Evolutionary conservation across 1,140 invertebrate genomes (phyloP), one percentile per base, ranked within the genome.

Genomic region (Gonioctena quinquepunctata): DNA sequence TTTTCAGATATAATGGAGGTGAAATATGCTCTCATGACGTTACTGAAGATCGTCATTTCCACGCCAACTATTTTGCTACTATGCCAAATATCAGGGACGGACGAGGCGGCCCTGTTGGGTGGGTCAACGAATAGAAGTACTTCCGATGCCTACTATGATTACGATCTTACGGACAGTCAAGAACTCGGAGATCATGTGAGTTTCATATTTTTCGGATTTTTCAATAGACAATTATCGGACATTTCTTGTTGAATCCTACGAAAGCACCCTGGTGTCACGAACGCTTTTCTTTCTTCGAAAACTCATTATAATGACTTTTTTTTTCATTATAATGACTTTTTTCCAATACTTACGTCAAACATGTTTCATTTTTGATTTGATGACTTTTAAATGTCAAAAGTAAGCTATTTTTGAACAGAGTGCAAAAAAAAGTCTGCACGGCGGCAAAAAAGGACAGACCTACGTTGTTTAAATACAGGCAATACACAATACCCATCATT

Each of bases 21-120:
- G n/a, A 75, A 76, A 63, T 76, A 78, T 26, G 76, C 80, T 22
- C 56, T 81, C 1, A 33, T 80, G 61, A 81, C 77, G 7, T 76
- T 82, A 8, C 72, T 82, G 0, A 82, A 82, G 71, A 82, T 82
- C 27, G 26, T 82, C 5, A 77, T 82, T 50, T 82, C 81, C 13
- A 79, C 80, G 27, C 76, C 76, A 8, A 63, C 62, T 16, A 49
- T 79, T 18, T 50, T 80, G 23, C 26, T 80, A 21, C 18, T 76
- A 13, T 70, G 70, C 48, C 49, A 60, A 50, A 42, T 61, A 22
- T n/a, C 60, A 16, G 48, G 62, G 48, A 68, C 63, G 13, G 27
- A 77, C 21, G 78, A 65, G 3, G 76, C 78, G 19, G 76, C 76
- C 11, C 60, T 82, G 19, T 80, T 82, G 71, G 80, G 80, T 13